Evolutionary conservation across 2,113 vertebrate genomes (phyloP).

Genomic region (Dermatemys mawii): DNA sequence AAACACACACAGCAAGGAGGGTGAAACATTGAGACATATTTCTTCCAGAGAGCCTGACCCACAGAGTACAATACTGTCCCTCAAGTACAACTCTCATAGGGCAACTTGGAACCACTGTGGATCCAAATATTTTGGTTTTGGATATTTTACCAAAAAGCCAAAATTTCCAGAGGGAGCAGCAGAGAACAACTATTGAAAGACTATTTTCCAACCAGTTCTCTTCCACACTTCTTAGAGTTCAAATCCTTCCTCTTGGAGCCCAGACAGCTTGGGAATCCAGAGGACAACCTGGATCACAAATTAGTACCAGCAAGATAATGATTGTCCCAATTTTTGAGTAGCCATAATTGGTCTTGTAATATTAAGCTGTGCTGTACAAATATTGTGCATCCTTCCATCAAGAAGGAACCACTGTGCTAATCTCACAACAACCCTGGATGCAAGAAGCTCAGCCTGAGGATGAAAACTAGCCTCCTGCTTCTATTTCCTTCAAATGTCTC

Average conservation of each 20-base stretch:
- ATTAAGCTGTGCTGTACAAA: background rate
- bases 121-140: background rate
- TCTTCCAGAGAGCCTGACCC: background rate
- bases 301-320: background rate
- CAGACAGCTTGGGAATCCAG: background rate
- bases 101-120: background rate
- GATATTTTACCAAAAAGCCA: background rate
- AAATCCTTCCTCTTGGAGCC: background rate
- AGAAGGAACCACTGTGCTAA: conserved; percentile 8
- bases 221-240: background rate
- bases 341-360: background rate
- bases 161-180: background rate
- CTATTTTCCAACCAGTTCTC: background rate
- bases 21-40: background rate
- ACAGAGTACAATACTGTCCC: background rate
- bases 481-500: background rate
- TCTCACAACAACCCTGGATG: background rate
- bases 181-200: background rate
- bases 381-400: background rate
- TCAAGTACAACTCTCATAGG: background rate
- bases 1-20: background rate
- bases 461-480: conserved; percentile 35
- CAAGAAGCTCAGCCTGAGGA: background rate
- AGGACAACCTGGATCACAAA: background rate
- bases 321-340: background rate